phyloP scores from a whole-genome alignment of 2,888 invertebrate species.

The Drosophila borborema region DNA sequence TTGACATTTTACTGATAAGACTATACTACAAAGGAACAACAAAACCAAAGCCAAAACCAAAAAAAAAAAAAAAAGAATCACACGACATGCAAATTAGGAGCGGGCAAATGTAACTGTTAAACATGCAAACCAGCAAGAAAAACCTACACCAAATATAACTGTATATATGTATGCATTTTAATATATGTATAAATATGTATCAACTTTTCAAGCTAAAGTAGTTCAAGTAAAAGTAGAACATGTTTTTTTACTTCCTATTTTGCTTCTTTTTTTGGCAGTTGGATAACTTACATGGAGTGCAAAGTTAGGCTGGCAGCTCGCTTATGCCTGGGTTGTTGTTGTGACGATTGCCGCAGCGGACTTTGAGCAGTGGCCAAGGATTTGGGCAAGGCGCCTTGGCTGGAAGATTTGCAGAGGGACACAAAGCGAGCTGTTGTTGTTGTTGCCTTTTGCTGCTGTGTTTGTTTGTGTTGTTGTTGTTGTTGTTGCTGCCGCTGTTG shows the following conservation, averaged over 20 bases:
- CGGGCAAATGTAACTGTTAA: constrained; percentile 53
- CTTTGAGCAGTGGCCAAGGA: constrained; percentile 70
- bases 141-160: constrained; percentile 66
- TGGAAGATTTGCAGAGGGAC: constrained; percentile 67
- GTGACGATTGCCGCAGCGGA: constrained; percentile 51
- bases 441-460: constrained; percentile 34
- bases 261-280: background rate
- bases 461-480: constrained; percentile 47
- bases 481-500: constrained; percentile 63
- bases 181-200: constrained; percentile 15
- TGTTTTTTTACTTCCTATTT: constrained; percentile 17
- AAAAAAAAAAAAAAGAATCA: constrained; percentile 1
- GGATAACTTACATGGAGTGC: constrained; percentile 67
- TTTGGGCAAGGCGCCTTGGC: constrained; percentile 70
- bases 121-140: constrained; percentile 71
- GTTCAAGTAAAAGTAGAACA: constrained; percentile 56
- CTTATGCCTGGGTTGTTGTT: constrained; percentile 53
- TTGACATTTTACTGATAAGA: constrained; percentile 49
- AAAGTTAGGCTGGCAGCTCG: constrained; percentile 67
- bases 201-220: constrained; percentile 34
- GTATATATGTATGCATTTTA: constrained; percentile 16
- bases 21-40: constrained; percentile 19
- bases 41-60: constrained; percentile 11
- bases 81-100: constrained; percentile 55
- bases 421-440: constrained; percentile 56